phyloP scores from a whole-genome alignment of 23 tunicate genomes.

The Phallusia fumigata region DNA sequence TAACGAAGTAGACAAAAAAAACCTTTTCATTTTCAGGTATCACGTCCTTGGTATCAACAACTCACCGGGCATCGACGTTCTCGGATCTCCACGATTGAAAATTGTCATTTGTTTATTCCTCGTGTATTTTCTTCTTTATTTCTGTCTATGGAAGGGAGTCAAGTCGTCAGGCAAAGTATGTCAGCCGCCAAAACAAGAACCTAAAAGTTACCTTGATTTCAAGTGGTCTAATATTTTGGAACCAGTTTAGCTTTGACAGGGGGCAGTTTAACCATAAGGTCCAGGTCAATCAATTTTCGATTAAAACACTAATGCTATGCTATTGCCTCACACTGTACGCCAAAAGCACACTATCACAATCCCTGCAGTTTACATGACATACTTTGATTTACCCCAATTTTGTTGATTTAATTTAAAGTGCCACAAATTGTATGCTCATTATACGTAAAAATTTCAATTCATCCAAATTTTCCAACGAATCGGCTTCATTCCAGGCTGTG shows the following conservation, averaged over 20 bases:
- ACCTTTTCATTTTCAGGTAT: slow-evolving; percentile 22
- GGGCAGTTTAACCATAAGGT: too few species aligned
- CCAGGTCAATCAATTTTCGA: slow-evolving; percentile 24
- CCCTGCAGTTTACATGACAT: slow-evolving; percentile 64
- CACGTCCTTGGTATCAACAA: slow-evolving; percentile 72
- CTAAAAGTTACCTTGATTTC: too few species aligned
- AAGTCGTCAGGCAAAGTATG: slow-evolving; percentile 88
- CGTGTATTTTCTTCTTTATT: slow-evolving; percentile 79
- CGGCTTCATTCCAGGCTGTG: slow-evolving; percentile 22
- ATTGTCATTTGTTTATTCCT: slow-evolving; percentile 66
- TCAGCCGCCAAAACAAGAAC: too few species aligned
- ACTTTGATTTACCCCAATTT: slow-evolving; percentile 73
- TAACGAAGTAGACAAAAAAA: too few species aligned
- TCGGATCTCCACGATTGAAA: slow-evolving; percentile 69
- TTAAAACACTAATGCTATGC: too few species aligned
- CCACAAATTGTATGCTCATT: slow-evolving; percentile 43
- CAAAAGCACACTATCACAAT: slow-evolving; percentile 75
- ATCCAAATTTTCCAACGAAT: too few species aligned
- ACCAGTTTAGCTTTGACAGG: slow-evolving; percentile 86
- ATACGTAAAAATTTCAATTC: too few species aligned
- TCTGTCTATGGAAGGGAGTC: slow-evolving; percentile 90
- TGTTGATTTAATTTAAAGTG: slow-evolving; percentile 65
- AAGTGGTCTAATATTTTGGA: not conserved
- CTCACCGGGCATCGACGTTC: slow-evolving; percentile 65
- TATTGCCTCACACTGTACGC: too few species aligned